Conservation (phyloP, 2,888 invertebrate genomes). For the Agrotis clavis region DNA sequence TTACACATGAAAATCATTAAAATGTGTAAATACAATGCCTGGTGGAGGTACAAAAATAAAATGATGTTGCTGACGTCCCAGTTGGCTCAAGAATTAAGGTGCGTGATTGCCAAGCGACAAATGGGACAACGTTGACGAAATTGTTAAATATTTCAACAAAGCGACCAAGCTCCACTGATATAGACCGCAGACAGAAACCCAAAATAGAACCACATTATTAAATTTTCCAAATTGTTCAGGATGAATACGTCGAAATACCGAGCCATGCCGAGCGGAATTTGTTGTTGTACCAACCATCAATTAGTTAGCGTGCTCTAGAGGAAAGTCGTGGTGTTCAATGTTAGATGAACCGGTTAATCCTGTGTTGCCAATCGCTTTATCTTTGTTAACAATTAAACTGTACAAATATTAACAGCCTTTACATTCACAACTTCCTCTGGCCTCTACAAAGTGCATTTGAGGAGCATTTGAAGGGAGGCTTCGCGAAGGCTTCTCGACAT, state of each 20-base stretch:
- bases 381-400: conserved; percentile 1
- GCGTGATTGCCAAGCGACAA: conserved; percentile 63
- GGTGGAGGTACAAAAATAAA: conserved; percentile 62
- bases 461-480: conserved; percentile 55
- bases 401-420: conserved; percentile 20
- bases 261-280: not conserved
- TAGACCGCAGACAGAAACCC: not conserved
- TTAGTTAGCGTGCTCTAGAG: not conserved
- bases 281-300: conserved; percentile 1
- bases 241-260: conserved; percentile 5
- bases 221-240: not conserved
- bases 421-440: conserved; percentile 55
- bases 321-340: conserved; percentile 21
- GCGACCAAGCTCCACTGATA: conserved; percentile 4
- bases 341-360: not conserved
- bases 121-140: conserved; percentile 51
- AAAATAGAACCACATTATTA: conserved; percentile 14
- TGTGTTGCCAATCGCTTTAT: conserved; percentile 23
- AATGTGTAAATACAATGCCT: conserved; percentile 40
- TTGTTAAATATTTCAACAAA: conserved; percentile 43
- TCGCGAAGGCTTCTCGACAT: conserved; percentile 73
- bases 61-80: conserved; percentile 57
- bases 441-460: conserved; percentile 53
- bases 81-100: conserved; percentile 60
- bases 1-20: conserved; percentile 25